phyloP scores from a whole-genome alignment of 2,888 invertebrate genomes.

The Corbicula japonica region DNA sequence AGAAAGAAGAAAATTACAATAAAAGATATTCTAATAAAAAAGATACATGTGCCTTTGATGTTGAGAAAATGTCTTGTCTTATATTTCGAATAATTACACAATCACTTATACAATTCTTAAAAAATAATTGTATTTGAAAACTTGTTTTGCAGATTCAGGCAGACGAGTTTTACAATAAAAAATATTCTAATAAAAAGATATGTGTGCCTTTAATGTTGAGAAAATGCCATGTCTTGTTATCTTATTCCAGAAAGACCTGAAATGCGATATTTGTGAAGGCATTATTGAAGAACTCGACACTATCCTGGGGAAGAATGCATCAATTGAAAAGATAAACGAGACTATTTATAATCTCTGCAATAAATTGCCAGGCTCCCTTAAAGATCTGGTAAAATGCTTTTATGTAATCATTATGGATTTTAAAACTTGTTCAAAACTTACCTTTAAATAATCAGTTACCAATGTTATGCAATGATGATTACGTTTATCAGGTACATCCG shows the following conservation, averaged over 20 bases:
- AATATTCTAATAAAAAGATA: neutral
- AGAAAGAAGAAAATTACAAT: neutral
- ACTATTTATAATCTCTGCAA: slow-evolving; percentile 54
- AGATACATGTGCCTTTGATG: neutral
- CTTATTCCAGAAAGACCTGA: slow-evolving; percentile 43
- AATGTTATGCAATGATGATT: too few species aligned
- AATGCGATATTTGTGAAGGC: slow-evolving; percentile 64
- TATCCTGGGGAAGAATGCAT: slow-evolving; percentile 38
- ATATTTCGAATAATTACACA: too few species aligned
- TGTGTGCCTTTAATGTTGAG: neutral
- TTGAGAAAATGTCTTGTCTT: neutral
- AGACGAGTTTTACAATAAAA: neutral
- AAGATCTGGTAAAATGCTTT: slow-evolving; percentile 46
- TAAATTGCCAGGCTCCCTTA: slow-evolving; percentile 34
- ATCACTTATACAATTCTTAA: too few species aligned
- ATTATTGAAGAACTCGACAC: slow-evolving; percentile 50
- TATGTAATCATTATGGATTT: too few species aligned
- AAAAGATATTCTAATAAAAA: neutral
- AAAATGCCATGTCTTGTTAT: neutral
- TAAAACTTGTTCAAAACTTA: too few species aligned
- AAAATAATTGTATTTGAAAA: too few species aligned
- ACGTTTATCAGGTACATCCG: too few species aligned
- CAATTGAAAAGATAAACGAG: slow-evolving; percentile 51
- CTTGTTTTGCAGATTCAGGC: too few species aligned
- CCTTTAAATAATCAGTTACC: too few species aligned